Percentiles rank a stretch among this genome's conserved stretches.
Evolutionary conservation across 2,888 invertebrate species (phyloP).

Genomic region (Mycalesis mineus): DNA sequence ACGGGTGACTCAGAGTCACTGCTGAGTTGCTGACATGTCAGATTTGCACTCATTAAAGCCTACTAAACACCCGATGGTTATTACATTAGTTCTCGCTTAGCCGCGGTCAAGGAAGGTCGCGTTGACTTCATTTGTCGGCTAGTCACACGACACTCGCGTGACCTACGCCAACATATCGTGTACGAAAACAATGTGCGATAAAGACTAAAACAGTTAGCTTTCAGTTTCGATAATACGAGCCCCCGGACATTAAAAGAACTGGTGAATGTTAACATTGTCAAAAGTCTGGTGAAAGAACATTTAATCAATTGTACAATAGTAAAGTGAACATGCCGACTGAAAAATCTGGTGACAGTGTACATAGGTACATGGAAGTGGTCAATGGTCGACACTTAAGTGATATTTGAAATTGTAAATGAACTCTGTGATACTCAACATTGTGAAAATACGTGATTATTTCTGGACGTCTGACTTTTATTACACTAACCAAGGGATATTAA

Average conservation of each 20-base stretch:
- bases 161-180: constrained; percentile 42
- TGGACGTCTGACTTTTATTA: neutral
- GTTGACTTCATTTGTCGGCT: constrained; percentile 29
- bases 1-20: constrained; percentile 56
- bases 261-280: neutral
- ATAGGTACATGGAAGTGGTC: too few species aligned
- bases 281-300: neutral
- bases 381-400: too few species aligned
- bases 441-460: neutral
- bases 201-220: neutral
- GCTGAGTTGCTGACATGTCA: constrained; percentile 40
- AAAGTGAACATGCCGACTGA: neutral
- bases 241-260: neutral
- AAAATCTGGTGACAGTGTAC: neutral
- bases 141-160: constrained; percentile 35
- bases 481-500: neutral
- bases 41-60: constrained; percentile 41
- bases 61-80: constrained; percentile 35
- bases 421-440: too few species aligned
- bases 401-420: too few species aligned
- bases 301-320: too few species aligned
- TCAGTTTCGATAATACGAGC: neutral
- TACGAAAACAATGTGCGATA: constrained; percentile 31
- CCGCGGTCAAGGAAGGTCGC: constrained; percentile 53
- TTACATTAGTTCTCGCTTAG: constrained; percentile 44